Percentiles rank a stretch among this genome's conserved stretches.
Conservation (phyloP, 2,113 vertebrate genomes). For the Mola mola region DNA sequence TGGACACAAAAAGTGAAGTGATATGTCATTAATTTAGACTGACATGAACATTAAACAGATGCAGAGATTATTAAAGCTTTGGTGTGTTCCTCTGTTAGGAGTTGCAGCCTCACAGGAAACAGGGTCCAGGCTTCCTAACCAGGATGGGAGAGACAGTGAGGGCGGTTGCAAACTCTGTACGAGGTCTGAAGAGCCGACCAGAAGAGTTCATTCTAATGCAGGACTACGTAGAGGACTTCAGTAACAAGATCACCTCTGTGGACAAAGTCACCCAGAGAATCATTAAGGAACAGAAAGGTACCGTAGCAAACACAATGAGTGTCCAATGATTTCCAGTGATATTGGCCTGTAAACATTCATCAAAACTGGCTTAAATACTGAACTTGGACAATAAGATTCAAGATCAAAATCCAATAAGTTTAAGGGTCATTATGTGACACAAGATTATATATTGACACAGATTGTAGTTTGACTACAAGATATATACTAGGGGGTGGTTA, state of each 20-base stretch:
- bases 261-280: slow-evolving; percentile 95
- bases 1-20: neutral
- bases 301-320: neutral
- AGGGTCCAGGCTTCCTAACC: slow-evolving; percentile 90
- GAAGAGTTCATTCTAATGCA: slow-evolving; percentile 88
- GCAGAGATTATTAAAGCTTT: neutral
- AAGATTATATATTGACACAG: too few relatives aligned
- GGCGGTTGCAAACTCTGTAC: slow-evolving; percentile 87
- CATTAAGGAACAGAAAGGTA: slow-evolving; percentile 92
- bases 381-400: neutral
- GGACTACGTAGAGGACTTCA: slow-evolving; percentile 89
- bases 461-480: too few relatives aligned
- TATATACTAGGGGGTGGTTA: too few relatives aligned
- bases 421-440: too few relatives aligned
- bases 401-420: too few relatives aligned
- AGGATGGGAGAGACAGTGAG: slow-evolving; percentile 91
- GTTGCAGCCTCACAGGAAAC: slow-evolving; percentile 88
- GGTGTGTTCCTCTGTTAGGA: slow-evolving; percentile 79
- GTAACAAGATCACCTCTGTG: slow-evolving; percentile 87
- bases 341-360: neutral
- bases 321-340: too few relatives aligned
- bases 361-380: neutral
- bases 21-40: neutral
- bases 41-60: neutral
- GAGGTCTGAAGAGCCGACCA: slow-evolving; percentile 88